These are phyloP conservation scores for Uloborus plumipes DNA, from an alignment of 2,888 invertebrate species.

Conservation along the genomic window DNA sequence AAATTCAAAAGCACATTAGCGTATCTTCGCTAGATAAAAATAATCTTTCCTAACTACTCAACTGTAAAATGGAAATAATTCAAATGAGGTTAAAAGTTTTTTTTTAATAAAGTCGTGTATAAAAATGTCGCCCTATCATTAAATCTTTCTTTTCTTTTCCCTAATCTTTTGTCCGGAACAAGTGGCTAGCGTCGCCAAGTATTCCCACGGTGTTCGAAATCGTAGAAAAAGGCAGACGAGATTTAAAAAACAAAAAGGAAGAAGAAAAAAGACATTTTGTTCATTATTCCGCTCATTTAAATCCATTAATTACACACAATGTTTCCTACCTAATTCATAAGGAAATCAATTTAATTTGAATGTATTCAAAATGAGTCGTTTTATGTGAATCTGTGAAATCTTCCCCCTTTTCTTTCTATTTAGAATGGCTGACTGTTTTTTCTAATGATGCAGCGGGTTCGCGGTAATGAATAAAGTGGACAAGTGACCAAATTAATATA, in stretches of 20 bases:
- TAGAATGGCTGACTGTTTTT: conserved; percentile 27
- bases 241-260: no score
- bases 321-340: conserved; percentile 53
- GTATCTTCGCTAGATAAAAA: no score
- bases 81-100: conserved; percentile 1
- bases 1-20: no score
- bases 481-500: conserved; percentile 62
- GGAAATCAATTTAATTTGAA: conserved; percentile 33
- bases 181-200: conserved; percentile 36
- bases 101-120: neutral
- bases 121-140: conserved; percentile 3
- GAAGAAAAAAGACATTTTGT: conserved; percentile 22
- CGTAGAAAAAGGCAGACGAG: conserved; percentile 1
- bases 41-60: no score
- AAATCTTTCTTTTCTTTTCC: conserved; percentile 5
- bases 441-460: conserved; percentile 45
- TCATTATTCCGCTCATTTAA: conserved; percentile 63
- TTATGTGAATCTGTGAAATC: conserved; percentile 46
- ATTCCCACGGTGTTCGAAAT: conserved; percentile 48
- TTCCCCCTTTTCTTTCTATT: conserved; percentile 15
- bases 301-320: conserved; percentile 61
- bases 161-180: conserved; percentile 40
- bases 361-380: conserved; percentile 53
- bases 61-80: no score
- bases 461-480: conserved; percentile 60